Evolutionary conservation across 2,797 vertebrate genomes (phyloP), one percentile per base, ranked within the genome.

Genomic region (Fistularia commersonii): DNA sequence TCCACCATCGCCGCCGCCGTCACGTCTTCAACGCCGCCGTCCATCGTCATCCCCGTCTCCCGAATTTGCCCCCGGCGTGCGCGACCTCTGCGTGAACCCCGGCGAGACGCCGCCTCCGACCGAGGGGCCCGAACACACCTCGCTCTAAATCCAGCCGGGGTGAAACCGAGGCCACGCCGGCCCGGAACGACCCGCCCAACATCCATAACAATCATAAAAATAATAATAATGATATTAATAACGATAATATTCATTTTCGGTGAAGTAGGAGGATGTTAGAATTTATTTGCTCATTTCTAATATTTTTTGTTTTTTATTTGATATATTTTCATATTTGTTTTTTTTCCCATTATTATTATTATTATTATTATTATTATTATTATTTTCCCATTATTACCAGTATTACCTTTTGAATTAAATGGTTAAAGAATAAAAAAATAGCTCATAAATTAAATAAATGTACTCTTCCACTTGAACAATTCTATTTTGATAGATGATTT

Each of bases 71-170:
- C 51, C 40, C 23, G 34, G 56, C 66, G 45, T 52, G 34, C 15
- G 10, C 81, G 31, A 83, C 66, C 79, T 82, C 61, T 13, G 6
- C 0, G 5, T 84, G 82, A 86, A 82, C 81, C 74, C 80, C 62
- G 70, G 49, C 8, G 15, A 49, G 47, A 49, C 36, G 37, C 46
- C 59, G 59, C 1, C 33, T 58, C 41, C 54, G 48, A 42, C 42
- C 32, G 42, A 3, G 2, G 8, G 70, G 61, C 78, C 67, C 40
- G 1, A 10, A 57, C 61, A 46, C 65, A 59, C 75, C 63, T 50
- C 15, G 61, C 32, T 33, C 3, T 14, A 46, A 45, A 43, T 12
- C 41, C 31, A 13, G 0, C 1, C 6, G 5, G 57, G 66, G 67
- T 79, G 61, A 82, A 71, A 32, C 36, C 6, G 40, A 52, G 75